Base-by-base conservation (phyloP, 1,140 invertebrate species). In the Drosophila ohnishii region DNA sequence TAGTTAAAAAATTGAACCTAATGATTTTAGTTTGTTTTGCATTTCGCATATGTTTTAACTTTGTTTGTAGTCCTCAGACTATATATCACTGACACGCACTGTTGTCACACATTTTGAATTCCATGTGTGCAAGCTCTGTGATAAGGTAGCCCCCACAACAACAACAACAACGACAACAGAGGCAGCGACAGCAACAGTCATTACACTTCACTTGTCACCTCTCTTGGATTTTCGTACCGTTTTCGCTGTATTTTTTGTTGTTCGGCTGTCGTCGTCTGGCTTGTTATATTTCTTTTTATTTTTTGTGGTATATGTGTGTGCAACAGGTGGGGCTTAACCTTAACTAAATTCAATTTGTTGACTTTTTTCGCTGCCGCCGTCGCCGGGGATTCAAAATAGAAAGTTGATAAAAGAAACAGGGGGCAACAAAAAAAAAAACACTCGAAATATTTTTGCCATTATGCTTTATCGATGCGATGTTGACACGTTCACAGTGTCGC, bases 381-480 rank as follows among this genome's bases (percentile, higher is more conserved):
- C 30, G 51, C 35, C 30, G 56, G 63, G 57, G 39, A 62, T 61
- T 62, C 75, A 60, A 86, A 86, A 81, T 86, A 85, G 82, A 85
- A 85, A 85, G 82, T 86, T 86, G 58, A 74, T 80, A 69, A 73
- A 63, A 55, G 42, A 71, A 71, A 55, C 11, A 69, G 45, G 47
- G 16, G 47, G 13, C 16, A 28, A 58, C 10, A 40, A 1, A 39
- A 13, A 22, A 57, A 11, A 32, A 11, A 22, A 14, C 7, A n/a
- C 14, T n/a, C 37, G 8, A 32, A 35, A 37, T 66, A 66, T 65
- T 51, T 69, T 8, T 44, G 61, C 37, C 65, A 69, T 63, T 69
- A 48, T 64, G 45, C 60, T 51, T 69, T 69, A 69, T 69, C 65
- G 62, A 30, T 35, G 61, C 65, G 47, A 30, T 42, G 61, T 66